Conservation (phyloP, 2,113 vertebrate genomes). For the Oenanthe melanoleuca region DNA sequence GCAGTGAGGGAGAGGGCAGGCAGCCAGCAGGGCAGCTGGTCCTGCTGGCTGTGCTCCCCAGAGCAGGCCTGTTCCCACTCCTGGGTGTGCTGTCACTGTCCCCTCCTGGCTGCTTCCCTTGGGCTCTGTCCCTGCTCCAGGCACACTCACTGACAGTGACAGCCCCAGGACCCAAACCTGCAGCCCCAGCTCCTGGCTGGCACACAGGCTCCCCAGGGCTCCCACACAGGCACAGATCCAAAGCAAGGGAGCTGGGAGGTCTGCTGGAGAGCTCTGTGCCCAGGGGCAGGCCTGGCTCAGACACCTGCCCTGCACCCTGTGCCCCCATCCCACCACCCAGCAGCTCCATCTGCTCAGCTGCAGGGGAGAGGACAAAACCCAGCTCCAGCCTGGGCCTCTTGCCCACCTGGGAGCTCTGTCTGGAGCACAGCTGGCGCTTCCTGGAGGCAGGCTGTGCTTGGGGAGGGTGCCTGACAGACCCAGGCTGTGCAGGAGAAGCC, state of each 20-base stretch:
- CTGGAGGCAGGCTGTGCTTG: background rate
- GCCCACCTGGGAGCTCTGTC: background rate
- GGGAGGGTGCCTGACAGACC: rapidly evolving
- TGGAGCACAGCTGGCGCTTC: slow-evolving; percentile 8
- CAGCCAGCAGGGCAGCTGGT: background rate
- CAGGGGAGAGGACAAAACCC: background rate
- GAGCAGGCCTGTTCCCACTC: background rate
- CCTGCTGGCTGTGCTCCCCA: background rate
- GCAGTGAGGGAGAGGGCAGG: background rate
- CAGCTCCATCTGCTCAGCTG: rapidly evolving
- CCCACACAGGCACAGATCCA: background rate
- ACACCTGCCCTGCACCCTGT: background rate
- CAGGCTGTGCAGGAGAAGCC: background rate
- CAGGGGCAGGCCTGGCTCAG: background rate
- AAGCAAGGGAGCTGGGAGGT: background rate
- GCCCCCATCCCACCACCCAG: background rate
- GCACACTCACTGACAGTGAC: rapidly evolving
- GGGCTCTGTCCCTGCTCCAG: background rate
- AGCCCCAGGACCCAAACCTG: background rate
- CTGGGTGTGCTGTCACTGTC: background rate
- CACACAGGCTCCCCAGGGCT: background rate
- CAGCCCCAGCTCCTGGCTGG: rapidly evolving
- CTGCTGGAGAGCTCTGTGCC: background rate
- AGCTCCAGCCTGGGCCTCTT: slow-evolving; percentile 47
- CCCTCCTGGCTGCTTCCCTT: background rate